phyloP scores from a whole-genome alignment of 2,888 invertebrate species.

The Ditula angustiorana region DNA sequence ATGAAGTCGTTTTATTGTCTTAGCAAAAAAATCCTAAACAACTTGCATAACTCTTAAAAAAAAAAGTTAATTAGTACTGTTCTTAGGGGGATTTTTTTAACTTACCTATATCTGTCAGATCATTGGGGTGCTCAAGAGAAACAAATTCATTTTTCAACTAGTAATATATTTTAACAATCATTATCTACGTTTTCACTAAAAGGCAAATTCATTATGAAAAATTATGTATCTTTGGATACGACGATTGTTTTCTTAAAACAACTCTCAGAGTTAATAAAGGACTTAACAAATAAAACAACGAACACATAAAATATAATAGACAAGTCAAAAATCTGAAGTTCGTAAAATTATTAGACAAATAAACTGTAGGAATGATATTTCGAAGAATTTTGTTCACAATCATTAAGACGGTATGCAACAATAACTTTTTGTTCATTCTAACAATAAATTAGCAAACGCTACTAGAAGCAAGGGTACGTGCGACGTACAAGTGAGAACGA shows the following conservation, averaged over 20 bases:
- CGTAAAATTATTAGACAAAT: neutral
- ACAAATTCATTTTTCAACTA: neutral
- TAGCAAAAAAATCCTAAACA: too few relatives aligned
- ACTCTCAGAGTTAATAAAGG: constrained; percentile 7
- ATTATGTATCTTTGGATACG: constrained; percentile 9
- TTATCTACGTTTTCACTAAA: constrained; percentile 19
- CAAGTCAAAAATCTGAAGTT: neutral
- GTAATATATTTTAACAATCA: constrained; percentile 30
- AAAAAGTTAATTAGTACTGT: too few relatives aligned
- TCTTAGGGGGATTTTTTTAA: too few relatives aligned
- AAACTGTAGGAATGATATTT: neutral
- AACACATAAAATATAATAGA: neutral
- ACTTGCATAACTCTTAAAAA: too few relatives aligned
- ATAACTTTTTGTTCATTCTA: neutral
- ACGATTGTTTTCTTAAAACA: constrained; percentile 20
- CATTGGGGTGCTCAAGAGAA: too few relatives aligned
- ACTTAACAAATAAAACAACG: constrained; percentile 3
- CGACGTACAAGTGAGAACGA: neutral
- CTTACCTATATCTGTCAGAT: too few relatives aligned
- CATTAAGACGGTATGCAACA: neutral
- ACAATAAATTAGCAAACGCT: neutral
- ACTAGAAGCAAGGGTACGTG: too few relatives aligned
- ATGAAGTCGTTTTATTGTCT: neutral
- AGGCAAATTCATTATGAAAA: constrained; percentile 23
- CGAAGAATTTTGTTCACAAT: neutral